These are phyloP conservation scores for Meloidogyne hapla DNA, from an alignment of 1,140 invertebrate genomes.

Conservation along the genomic window DNA sequence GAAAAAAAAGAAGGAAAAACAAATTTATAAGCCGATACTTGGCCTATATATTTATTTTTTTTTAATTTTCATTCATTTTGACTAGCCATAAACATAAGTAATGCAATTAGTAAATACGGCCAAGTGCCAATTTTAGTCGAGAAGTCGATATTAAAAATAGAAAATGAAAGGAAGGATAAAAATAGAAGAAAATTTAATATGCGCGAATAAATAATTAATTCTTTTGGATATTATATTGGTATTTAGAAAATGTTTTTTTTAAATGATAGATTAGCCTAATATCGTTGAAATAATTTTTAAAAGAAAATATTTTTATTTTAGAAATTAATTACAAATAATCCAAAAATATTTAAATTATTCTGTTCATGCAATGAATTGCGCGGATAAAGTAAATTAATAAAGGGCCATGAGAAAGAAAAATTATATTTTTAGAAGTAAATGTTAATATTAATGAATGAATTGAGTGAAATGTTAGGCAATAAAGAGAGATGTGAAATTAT, in stretches of 20 bases:
- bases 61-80: not conserved
- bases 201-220: slow-evolving; percentile 6
- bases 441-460: too few relatives aligned
- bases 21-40: not conserved
- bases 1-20: not conserved
- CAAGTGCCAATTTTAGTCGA: slow-evolving; percentile 2
- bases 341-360: not conserved
- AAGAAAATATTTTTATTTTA: too few relatives aligned
- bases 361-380: too few relatives aligned
- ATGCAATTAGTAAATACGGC: not conserved
- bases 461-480: too few relatives aligned
- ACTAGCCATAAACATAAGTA: not conserved
- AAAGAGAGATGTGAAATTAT: not conserved
- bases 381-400: too few relatives aligned
- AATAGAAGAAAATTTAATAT: not conserved
- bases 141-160: not conserved
- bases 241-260: not conserved
- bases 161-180: not conserved
- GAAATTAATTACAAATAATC: not conserved
- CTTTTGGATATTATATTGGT: not conserved
- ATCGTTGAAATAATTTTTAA: too few relatives aligned
- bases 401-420: too few relatives aligned
- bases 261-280: too few relatives aligned
- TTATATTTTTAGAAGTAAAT: too few relatives aligned
- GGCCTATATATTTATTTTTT: not conserved